Evolutionary conservation across 1,140 invertebrate species (phyloP), one percentile per base, ranked within the genome.

Genomic region (Drosophila ohnishii): DNA sequence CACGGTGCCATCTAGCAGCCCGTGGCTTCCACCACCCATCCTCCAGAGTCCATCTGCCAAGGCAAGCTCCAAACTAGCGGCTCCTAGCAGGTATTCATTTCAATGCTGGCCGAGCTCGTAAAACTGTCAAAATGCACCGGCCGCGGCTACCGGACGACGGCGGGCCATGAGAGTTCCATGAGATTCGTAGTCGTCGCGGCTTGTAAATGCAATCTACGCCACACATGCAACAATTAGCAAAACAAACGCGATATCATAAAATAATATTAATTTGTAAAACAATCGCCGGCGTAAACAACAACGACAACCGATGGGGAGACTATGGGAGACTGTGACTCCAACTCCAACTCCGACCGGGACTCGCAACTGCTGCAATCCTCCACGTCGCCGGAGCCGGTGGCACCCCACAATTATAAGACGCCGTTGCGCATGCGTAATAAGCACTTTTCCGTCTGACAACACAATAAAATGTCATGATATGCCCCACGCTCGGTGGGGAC

Each of bases 391-490:
- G 69, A 48, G 59, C 77, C 56, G 50, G 50, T 74, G 77, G 84
- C 85, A 88, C 77, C 85, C 85, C 80, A 88, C 84, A 88, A 88
- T 88, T 88, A 88, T 84, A 84, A 80, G 66, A 74, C 73, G 81
- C 77, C 72, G 76, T 77, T 71, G 90, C 86, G 83, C 90, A 91
- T 91, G 90, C 90, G 90, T 91, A 91, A 91, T 91, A 90, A 91
- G 90, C 90, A 91, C 90, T 91, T 91, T 91, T 91, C 90, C 87
- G 74, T 80, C 80, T 91, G 90, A 91, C 90, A 91, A 91, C 83
- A 91, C 90, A 91, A 91, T 91, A 91, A 91, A 91, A 91, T 91
- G 90, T 91, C 90, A 91, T 91, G 90, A 91, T 90, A 91, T 91
- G 86, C 90, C 90, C 90, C 90, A 90, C 87, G 90, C 84, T 84